These are phyloP conservation scores for Microtus oregoni DNA, from an alignment of 2,113 vertebrate genomes.

Conservation along the genomic window DNA sequence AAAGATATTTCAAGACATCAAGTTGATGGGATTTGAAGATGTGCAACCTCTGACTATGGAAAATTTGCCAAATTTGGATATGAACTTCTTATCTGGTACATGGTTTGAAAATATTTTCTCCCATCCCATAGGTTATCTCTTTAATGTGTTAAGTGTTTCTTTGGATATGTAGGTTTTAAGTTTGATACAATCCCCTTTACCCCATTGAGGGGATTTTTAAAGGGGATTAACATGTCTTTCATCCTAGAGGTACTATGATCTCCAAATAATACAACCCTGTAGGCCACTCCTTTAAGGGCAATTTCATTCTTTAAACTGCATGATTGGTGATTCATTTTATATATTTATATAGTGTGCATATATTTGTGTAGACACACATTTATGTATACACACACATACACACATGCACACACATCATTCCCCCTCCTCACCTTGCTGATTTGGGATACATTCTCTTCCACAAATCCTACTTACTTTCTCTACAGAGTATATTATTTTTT, in stretches of 20 bases:
- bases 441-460: background rate
- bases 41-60: background rate
- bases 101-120: background rate
- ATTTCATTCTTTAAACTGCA: background rate
- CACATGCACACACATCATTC: background rate
- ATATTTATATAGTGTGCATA: background rate
- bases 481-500: background rate
- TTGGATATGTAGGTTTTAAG: background rate
- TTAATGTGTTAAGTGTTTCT: background rate
- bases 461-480: background rate
- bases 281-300: background rate
- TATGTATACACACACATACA: background rate
- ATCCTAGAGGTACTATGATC: background rate
- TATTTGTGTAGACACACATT: background rate
- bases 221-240: background rate
- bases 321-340: background rate
- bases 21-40: background rate
- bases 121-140: background rate
- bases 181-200: background rate
- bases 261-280: background rate
- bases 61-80: background rate
- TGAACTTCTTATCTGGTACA: background rate
- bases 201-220: background rate
- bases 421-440: background rate
- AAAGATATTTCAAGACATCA: background rate